Base-by-base conservation (phyloP, 2,113 vertebrate species). In the Marmota flaviventris region DNA sequence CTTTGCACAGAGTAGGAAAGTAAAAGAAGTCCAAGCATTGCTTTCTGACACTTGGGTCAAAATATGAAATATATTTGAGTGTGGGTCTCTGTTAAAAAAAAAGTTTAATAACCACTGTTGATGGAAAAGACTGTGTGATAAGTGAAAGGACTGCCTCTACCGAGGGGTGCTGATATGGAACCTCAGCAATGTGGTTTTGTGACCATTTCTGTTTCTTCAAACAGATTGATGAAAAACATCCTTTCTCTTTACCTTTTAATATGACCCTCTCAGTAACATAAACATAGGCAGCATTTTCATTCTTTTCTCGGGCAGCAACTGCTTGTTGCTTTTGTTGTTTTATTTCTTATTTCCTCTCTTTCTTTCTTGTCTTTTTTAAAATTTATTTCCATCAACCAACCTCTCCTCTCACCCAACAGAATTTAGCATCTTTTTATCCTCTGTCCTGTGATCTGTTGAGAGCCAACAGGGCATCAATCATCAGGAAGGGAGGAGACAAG, bases 351-450 rank as follows among this genome's bases (percentile, higher is more conserved):
- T 1, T 27, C 24, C 6, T 10, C 18, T 10, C 5, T 22, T 20
- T 8, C 2, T 7, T 20, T 22, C 6, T 45, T 45, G 39, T 39
- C 39, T 45, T 45, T 45, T 45, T 8, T 1, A 45, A 39, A 39
- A 39, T 42, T 42, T 42, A 45, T 45, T 24, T 8, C 58, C 8
- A 2, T 24, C 4, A 42, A 14, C 25, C 18, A 58, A 39, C 10
- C 10, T 32, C 0, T 24, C 1, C 8, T 3, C 5, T 58, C 13
- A n/a, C 16, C 13, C 29, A 65, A 56, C 14, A 42, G 34, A 76
- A 12, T 67, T 94, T 34, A 13, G 45, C 14, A 34, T 86, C 37
- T 92, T 65, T 83, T 95, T 92, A 75, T 29, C n/a, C n/a, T 85
- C 34, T 58, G 70, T 53, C 16, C 25, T 92, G 13, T 29, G 76